phyloP scores from a whole-genome alignment of 2,888 invertebrate species.

The Drosophila recens region DNA sequence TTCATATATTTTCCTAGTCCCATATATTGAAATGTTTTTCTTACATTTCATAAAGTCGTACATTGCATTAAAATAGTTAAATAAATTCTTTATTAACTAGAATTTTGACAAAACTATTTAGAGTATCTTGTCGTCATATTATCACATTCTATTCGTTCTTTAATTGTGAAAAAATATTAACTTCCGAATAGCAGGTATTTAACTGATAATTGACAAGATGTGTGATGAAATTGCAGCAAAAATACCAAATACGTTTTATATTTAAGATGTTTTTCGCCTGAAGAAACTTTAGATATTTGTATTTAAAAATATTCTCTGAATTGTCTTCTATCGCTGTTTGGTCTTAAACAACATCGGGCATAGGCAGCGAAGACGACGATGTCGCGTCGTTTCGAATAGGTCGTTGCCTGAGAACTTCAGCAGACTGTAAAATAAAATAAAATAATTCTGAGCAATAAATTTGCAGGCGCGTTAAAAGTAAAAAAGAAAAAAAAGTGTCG shows the following conservation, averaged over 20 bases:
- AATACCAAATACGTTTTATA: background rate
- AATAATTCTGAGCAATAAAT: slow-evolving; percentile 78
- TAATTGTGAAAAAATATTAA: background rate
- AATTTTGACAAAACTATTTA: too few relatives aligned
- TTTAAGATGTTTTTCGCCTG: background rate
- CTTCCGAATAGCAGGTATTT: background rate
- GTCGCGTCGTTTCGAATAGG: slow-evolving; percentile 44
- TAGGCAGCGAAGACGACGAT: slow-evolving; percentile 16
- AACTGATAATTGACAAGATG: background rate
- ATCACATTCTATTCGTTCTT: background rate
- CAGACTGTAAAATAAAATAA: slow-evolving; percentile 80
- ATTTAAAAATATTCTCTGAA: slow-evolving; percentile 11
- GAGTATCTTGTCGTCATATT: too few relatives aligned
- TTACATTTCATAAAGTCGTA: too few relatives aligned
- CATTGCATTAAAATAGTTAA: too few relatives aligned
- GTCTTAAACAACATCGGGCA: slow-evolving; percentile 20
- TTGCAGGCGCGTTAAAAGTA: slow-evolving; percentile 53
- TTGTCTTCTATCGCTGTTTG: slow-evolving; percentile 19
- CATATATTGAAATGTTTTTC: too few relatives aligned
- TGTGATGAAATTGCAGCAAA: background rate
- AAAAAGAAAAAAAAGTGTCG: slow-evolving; percentile 49
- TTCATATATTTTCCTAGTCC: too few relatives aligned
- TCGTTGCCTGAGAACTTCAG: slow-evolving; percentile 76
- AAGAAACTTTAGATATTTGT: background rate
- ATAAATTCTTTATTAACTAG: too few relatives aligned